A percentile compares a stretch with the other conserved stretches of the same genome.
These are phyloP conservation scores for Onchidella celtica DNA, from an alignment of 2,888 invertebrate species.

Conservation along the genomic window DNA sequence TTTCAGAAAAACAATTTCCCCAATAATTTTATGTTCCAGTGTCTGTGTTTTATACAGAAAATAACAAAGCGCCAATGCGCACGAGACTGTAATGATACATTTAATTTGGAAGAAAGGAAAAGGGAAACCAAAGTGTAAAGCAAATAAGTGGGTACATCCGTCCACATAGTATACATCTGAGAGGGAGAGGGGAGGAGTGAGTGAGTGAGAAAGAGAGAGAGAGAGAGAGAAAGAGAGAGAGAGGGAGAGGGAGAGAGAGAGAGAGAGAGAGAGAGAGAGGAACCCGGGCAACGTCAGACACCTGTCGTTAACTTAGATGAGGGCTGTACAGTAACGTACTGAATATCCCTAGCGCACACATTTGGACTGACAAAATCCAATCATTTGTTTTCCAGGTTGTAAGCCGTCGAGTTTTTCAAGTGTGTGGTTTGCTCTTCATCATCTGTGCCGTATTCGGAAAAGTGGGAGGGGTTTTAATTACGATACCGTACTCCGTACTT, in stretches of 20 bases:
- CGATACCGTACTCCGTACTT: constrained; percentile 80
- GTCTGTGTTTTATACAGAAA: too few relatives aligned
- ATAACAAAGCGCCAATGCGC: too few relatives aligned
- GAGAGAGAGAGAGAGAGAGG: constrained; percentile 16
- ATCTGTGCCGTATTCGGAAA: constrained; percentile 78
- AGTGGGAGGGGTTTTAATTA: constrained; percentile 79
- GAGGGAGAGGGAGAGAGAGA: constrained; percentile 10
- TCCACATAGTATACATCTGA: too few relatives aligned
- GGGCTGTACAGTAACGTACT: too few relatives aligned
- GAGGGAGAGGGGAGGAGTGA: neutral
- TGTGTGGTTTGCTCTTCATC: constrained; percentile 77
- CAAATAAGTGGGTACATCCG: too few relatives aligned
- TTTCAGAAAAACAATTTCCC: too few relatives aligned
- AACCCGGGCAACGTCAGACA: neutral
- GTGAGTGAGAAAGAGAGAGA: neutral
- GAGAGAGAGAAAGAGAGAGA: constrained; percentile 11
- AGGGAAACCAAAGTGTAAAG: too few relatives aligned
- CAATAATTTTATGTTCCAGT: too few relatives aligned
- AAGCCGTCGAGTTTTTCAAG: constrained; percentile 78
- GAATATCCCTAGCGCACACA: too few relatives aligned
- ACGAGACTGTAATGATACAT: too few relatives aligned
- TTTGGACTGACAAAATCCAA: too few relatives aligned
- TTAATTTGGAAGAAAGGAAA: too few relatives aligned
- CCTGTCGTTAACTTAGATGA: neutral
- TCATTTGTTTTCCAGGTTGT: constrained; percentile 79